Conservation (phyloP, 2,888 invertebrate genomes). For the Campopleginae sp. region DNA sequence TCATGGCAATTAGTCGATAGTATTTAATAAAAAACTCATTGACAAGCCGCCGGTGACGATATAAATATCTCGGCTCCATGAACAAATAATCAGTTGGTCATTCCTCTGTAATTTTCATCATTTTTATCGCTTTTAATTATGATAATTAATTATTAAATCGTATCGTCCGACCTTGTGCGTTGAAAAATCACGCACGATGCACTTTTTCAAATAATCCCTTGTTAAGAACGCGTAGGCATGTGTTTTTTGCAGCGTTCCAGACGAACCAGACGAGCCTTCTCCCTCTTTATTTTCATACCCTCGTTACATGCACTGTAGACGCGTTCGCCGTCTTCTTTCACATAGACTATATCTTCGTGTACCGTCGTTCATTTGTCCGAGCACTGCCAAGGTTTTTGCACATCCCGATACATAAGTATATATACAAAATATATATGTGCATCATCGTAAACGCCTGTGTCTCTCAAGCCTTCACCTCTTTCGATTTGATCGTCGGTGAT, state of each 20-base stretch:
- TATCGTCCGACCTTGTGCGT: background rate
- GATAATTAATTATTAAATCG: background rate
- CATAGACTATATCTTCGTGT: conserved; percentile 43
- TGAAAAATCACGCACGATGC: background rate
- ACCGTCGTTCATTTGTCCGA: conserved; percentile 47
- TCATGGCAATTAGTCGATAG: background rate
- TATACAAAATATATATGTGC: conserved; percentile 15
- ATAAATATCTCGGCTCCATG: background rate
- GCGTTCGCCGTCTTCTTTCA: conserved; percentile 25
- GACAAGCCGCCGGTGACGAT: background rate
- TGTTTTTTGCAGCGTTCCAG: conserved; percentile 42
- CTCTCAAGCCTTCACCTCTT: conserved; percentile 57
- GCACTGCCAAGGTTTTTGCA: conserved; percentile 65
- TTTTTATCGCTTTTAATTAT: background rate
- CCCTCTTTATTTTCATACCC: conserved; percentile 56
- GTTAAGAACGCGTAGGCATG: background rate
- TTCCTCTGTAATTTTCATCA: background rate
- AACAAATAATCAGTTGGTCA: background rate
- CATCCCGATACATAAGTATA: conserved; percentile 5
- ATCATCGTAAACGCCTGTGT: conserved; percentile 48
- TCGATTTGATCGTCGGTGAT: conserved; percentile 43
- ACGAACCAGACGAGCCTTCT: conserved; percentile 41
- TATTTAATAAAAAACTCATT: background rate
- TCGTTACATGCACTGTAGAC: conserved; percentile 37
- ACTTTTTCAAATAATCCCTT: conserved; percentile 17